These are phyloP conservation scores for Rhinolophus sinicus DNA, from an alignment of 2,113 vertebrate species.

Conservation along the genomic window DNA sequence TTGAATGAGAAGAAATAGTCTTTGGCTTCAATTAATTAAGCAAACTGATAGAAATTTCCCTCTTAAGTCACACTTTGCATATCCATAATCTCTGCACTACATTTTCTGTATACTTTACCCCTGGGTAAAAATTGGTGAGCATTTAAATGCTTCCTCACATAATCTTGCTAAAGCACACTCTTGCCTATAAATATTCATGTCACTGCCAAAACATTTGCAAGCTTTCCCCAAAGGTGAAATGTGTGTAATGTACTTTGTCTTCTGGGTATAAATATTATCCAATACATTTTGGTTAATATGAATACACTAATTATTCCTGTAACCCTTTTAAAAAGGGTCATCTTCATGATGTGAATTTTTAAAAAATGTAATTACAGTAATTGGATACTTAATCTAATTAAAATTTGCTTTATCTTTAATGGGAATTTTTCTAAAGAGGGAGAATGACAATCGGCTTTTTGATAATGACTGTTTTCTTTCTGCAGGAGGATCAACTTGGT, in stretches of 20 bases:
- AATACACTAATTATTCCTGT: conserved; percentile 92
- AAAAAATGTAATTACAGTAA: conserved; percentile 92
- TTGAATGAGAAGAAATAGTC: conserved; percentile 71
- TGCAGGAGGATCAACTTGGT: conserved; percentile 82
- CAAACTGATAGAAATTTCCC: conserved; percentile 86
- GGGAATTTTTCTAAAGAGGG: conserved; percentile 89
- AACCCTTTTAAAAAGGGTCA: conserved; percentile 91
- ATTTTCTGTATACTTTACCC: conserved; percentile 89
- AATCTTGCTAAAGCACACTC: conserved; percentile 89
- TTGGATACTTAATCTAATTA: conserved; percentile 94
- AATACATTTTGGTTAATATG: conserved; percentile 91
- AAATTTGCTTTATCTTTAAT: conserved; percentile 92
- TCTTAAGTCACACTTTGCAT: conserved; percentile 85
- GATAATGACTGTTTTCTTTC: conserved; percentile 89
- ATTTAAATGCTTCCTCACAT: conserved; percentile 89
- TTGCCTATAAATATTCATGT: conserved; percentile 91
- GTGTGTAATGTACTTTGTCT: conserved; percentile 89
- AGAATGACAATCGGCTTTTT: conserved; percentile 90
- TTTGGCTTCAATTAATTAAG: conserved; percentile 87
- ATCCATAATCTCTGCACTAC: conserved; percentile 88
- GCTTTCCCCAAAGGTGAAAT: conserved; percentile 91
- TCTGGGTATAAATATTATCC: conserved; percentile 92
- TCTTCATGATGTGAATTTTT: conserved; percentile 90
- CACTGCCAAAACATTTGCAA: conserved; percentile 88
- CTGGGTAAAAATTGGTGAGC: conserved; percentile 89